Percentiles rank a stretch among this genome's conserved stretches.
Conservation (phyloP, 2,888 invertebrate species). For the Tipula vernalis region DNA sequence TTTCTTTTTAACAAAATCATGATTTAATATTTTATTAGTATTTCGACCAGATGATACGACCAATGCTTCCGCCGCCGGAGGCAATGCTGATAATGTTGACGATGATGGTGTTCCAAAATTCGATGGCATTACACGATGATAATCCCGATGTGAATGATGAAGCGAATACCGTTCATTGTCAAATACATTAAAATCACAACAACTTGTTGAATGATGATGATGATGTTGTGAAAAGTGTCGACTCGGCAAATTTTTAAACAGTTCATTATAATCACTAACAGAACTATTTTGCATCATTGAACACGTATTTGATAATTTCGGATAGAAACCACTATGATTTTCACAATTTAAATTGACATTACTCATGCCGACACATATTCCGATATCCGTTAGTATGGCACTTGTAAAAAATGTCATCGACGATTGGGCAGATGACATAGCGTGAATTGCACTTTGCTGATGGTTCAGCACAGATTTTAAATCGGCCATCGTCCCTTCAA, state of each 20-base stretch:
- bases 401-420: neutral
- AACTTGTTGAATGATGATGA: neutral
- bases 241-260: neutral
- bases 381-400: conserved; percentile 17
- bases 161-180: neutral
- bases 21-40: neutral
- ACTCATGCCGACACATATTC: conserved; percentile 19
- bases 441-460: neutral
- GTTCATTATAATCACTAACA: neutral
- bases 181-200: conserved; percentile 16
- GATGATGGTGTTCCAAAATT: neutral
- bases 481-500: neutral
- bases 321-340: neutral
- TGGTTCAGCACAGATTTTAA: neutral
- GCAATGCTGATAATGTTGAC: neutral
- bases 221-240: neutral
- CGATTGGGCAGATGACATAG: neutral
- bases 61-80: no score
- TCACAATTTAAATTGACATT: conserved; percentile 17
- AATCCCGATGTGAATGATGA: neutral
- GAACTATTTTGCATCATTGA: neutral
- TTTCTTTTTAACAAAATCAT: conserved; percentile 4
- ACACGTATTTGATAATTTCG: neutral
- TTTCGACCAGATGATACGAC: neutral
- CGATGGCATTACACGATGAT: neutral